These are phyloP conservation scores for Helogale parvula DNA, from an alignment of 2,113 vertebrate genomes.

Conservation along the genomic window DNA sequence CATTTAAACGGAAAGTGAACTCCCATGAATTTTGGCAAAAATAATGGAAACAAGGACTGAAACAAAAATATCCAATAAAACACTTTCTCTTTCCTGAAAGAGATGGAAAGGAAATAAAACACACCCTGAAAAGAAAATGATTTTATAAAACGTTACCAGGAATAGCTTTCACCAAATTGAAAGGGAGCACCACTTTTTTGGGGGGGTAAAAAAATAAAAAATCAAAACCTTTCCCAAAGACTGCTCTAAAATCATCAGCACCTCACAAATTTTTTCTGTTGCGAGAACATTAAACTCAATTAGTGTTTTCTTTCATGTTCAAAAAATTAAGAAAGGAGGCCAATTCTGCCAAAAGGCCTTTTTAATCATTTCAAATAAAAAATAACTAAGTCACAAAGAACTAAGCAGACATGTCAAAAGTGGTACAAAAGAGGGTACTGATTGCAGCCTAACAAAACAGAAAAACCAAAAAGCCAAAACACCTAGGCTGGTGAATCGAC, in stretches of 20 bases:
- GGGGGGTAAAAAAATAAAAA: background rate
- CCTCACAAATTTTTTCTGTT: constrained; percentile 56
- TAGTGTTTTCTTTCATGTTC: constrained; percentile 57
- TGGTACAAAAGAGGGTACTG: background rate
- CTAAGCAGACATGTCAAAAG: constrained; percentile 68
- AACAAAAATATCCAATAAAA: constrained; percentile 78
- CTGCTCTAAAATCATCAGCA: constrained; percentile 66
- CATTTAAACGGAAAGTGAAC: constrained; percentile 70
- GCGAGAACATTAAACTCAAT: constrained; percentile 66
- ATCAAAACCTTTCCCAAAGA: constrained; percentile 67
- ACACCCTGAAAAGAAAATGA: constrained; percentile 82
- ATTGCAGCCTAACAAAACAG: constrained; percentile 45
- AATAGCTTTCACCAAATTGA: constrained; percentile 73
- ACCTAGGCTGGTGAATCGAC: background rate
- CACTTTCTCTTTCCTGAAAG: constrained; percentile 74
- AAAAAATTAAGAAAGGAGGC: constrained; percentile 60
- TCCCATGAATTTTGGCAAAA: constrained; percentile 75
- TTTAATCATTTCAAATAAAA: constrained; percentile 79
- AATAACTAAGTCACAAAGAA: constrained; percentile 70
- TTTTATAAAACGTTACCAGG: constrained; percentile 79
- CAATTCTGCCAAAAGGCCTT: constrained; percentile 75
- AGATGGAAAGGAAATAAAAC: constrained; percentile 79
- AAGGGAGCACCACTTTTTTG: constrained; percentile 52
- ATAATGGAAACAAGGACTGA: constrained; percentile 81
- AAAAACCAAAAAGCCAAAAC: background rate